Evolutionary conservation across 1,140 invertebrate species (phyloP).

Genomic region (Ceratitis capitata): DNA sequence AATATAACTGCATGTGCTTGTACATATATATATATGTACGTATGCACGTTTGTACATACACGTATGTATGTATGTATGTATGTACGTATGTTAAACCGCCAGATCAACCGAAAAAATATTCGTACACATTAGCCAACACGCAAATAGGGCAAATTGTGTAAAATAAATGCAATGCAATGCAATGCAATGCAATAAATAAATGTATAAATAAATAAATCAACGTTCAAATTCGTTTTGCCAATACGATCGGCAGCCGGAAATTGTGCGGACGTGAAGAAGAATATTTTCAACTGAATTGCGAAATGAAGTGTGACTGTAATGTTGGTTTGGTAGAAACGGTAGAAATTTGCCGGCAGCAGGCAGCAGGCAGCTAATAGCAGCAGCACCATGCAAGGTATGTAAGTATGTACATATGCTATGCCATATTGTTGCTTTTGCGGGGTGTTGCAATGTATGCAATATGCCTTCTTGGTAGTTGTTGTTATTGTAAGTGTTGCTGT

Average conservation of each 20-base stretch:
- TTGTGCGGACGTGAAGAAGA: conserved; percentile 41
- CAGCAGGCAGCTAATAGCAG: not conserved
- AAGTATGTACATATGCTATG: no score
- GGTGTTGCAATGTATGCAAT: not conserved
- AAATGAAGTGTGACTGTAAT: conserved; percentile 42
- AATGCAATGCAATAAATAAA: no score
- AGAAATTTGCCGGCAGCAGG: not conserved
- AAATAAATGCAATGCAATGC: conserved; percentile 25
- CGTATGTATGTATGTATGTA: not conserved
- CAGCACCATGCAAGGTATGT: not conserved
- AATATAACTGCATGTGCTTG: no score
- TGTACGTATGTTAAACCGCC: not conserved
- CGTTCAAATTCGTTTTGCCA: not conserved
- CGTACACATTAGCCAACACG: conserved; percentile 21
- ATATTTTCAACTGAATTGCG: conserved; percentile 38
- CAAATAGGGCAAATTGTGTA: no score
- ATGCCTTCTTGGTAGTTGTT: not conserved
- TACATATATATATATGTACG: not conserved
- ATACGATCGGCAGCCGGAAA: conserved; percentile 31
- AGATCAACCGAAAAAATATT: not conserved
- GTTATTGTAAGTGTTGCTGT: not conserved
- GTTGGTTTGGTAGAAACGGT: not conserved
- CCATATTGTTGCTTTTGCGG: no score
- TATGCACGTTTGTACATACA: not conserved
- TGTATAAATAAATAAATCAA: conserved; percentile 37